Evolutionary conservation across 2,888 invertebrate species (phyloP).

Genomic region (Drosophila longiperda): DNA sequence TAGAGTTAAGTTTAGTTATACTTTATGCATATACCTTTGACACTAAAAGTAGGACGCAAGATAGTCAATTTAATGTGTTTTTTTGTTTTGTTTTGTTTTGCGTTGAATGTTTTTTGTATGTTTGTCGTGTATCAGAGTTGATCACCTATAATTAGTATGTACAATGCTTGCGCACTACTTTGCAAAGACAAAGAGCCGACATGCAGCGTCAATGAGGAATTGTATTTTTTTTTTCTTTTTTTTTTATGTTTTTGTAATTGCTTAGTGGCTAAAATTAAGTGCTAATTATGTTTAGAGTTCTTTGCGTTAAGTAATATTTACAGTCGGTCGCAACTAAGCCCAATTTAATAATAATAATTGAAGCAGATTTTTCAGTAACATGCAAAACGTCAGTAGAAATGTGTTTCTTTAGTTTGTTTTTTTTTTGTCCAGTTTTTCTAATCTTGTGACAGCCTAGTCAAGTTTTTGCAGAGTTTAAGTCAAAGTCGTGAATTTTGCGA

Average conservation of each 20-base stretch:
- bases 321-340: conserved; percentile 67
- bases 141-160: conserved; percentile 66
- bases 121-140: conserved; percentile 49
- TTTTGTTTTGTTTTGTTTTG: conserved; percentile 11
- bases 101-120: conserved; percentile 23
- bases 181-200: conserved; percentile 72
- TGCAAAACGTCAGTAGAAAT: conserved; percentile 76
- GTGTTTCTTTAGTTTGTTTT: conserved; percentile 3
- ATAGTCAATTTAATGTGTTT: conserved; percentile 67
- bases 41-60: conserved; percentile 68
- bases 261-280: conserved; percentile 28
- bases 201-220: conserved; percentile 74
- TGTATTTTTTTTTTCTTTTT: conserved; percentile 6
- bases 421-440: conserved; percentile 41
- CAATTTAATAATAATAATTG: conserved; percentile 67
- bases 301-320: conserved; percentile 69
- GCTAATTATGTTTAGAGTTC: conserved; percentile 45
- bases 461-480: conserved; percentile 4
- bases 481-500: neutral
- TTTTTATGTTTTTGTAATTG: conserved; percentile 30
- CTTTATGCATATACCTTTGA: conserved; percentile 51
- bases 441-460: conserved; percentile 6
- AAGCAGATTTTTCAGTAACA: conserved; percentile 81
- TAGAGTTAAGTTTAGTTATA: conserved; percentile 65
- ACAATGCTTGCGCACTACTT: conserved; percentile 72